Base-by-base conservation (phyloP, 2,888 invertebrate genomes). In the Volucella inflata region DNA sequence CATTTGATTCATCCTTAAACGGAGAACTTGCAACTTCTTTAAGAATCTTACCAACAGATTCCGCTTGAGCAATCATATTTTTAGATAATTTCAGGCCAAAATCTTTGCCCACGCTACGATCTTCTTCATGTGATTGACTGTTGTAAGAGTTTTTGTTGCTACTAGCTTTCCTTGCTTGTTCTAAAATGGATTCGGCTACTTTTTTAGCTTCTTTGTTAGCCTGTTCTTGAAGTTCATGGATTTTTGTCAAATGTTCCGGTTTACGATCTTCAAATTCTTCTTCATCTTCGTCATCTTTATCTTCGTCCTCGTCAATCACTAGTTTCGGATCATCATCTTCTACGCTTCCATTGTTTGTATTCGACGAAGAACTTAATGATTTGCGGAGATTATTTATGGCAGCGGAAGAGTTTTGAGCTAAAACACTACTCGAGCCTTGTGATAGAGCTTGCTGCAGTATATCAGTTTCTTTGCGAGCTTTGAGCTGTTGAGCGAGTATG, bases 401-500 rank as follows among this genome's bases (percentile, higher is more conserved):
- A 6, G 75, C 42, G 10, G 46, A 46, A 8, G 82, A 44, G 48
- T 72, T 83, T 30, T 55, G 77, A 21, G 60, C 68, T 64, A 46
- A 87, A 0, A 91, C 89, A 67, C 90, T 91, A 80, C 90, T 91
- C 1, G 90, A 91, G 42, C 91, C 91, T 67, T 92, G 91, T 0
- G 92, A 90, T 60, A 92, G 70, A 0, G 92, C 91, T 87, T 92
- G 92, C 42, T 92, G 92, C 76, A 92, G 70, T 40, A 92, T 87
- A 79, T 92, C 92, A 10, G 92, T 90, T 8, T 91, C 91, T 81
- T 92, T 91, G 21, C 94, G 94, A 11, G 94, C 93, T 89, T 96
- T 96, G 2, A 97, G 92, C 88, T 97, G 96, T 88, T 96, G 96
- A 14, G 96, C 95, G 87, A 96, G 89, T 59, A 97, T 94, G 0